Conservation (phyloP, 2,888 invertebrate genomes). For the Lasioglossum malachurum region DNA sequence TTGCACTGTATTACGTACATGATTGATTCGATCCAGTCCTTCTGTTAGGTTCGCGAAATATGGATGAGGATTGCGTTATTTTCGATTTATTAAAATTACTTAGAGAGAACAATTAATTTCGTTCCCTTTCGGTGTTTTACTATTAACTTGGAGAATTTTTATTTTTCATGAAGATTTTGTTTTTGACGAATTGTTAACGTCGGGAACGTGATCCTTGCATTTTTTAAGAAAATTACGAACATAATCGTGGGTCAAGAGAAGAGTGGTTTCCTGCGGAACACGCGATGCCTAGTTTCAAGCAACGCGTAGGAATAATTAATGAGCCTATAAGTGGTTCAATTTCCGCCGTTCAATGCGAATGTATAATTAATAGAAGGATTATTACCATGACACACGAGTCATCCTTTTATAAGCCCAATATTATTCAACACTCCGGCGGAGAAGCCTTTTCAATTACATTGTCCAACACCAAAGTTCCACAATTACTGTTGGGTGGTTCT, state of each 20-base stretch:
- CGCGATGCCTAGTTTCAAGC: background rate
- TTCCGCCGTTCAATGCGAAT: background rate
- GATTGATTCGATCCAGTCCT: background rate
- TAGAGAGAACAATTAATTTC: too few relatives aligned
- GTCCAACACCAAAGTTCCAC: too few relatives aligned
- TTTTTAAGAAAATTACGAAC: background rate
- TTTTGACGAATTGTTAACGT: background rate
- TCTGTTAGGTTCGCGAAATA: too few relatives aligned
- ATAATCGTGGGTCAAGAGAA: background rate
- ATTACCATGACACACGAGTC: background rate
- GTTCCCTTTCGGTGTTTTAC: background rate
- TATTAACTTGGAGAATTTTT: background rate
- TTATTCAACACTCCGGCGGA: background rate
- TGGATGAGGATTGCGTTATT: too few relatives aligned
- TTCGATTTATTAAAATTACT: too few relatives aligned
- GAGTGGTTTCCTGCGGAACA: background rate
- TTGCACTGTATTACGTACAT: background rate
- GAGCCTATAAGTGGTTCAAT: slow-evolving; percentile 13
- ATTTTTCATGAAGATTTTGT: background rate
- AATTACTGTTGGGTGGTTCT: too few relatives aligned
- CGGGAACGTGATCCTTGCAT: background rate
- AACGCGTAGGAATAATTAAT: slow-evolving; percentile 30
- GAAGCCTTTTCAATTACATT: background rate
- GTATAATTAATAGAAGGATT: slow-evolving; percentile 13
- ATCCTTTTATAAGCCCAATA: background rate